Base-by-base conservation (phyloP, 2,797 vertebrate species). In the Coracias cyanogaster region DNA sequence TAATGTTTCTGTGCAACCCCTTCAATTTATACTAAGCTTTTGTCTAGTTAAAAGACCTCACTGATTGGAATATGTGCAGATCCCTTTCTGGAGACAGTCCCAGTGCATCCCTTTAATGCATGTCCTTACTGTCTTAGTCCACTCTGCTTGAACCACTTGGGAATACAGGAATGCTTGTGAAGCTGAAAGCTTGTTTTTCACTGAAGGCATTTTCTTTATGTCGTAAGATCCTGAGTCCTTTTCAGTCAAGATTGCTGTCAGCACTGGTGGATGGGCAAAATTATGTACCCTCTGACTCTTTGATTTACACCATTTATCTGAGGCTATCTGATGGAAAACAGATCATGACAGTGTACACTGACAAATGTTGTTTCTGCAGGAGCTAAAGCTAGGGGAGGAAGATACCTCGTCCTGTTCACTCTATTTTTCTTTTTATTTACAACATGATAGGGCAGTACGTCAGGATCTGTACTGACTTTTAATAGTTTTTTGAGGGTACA, bases 11-110 rank as follows among this genome's bases (percentile, higher is more conserved):
- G 31, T 52, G 33, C 76, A 83, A 45, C 17, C 62, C 25, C 28
- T 78, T 88, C 76, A 55, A 41, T 91, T 94, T 94, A 66, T 25
- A 79, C 62, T 52, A 82, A 89, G 45, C 29, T 90, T 79, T 89
- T 7, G 8, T 60, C 77, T 90, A 70, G 66, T 82, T 86, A 87
- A 61, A 82, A 89, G 26, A 58, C 33, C 41, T 83, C 19, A 12
- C 46, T 79, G 71, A 60, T 52, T 55, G 41, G 26, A 82, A 67
- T 48, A 52, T 37, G 26, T 77, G 31, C 49, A 81, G n/a, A 81
- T 74, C 19, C 17, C 17, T 93, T 77, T 85, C 72, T 77, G 22
- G 65, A 81, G 72, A 22, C 0, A 0, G 35, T 33, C 35, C 74
- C 39, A 39, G 24, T 51, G n/a, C 28, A 48, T 79, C 39, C 25